These are phyloP conservation scores for Cariama cristata DNA, from an alignment of 2,113 vertebrate genomes.

Conservation along the genomic window DNA sequence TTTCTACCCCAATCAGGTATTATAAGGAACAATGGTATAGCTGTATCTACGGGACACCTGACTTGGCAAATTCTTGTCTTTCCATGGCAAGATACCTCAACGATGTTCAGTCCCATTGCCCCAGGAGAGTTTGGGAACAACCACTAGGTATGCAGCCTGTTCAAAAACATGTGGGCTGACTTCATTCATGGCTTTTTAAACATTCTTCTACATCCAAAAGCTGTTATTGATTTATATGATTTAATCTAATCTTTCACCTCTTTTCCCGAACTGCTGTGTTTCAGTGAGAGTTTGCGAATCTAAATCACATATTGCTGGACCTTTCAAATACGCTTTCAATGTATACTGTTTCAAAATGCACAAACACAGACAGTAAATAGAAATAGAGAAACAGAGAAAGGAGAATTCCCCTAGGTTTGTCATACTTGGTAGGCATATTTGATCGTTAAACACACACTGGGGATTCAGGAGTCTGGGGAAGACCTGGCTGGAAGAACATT, in stretches of 20 bases:
- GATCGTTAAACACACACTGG: background rate
- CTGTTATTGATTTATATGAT: background rate
- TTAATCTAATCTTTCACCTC: background rate
- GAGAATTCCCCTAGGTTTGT: background rate
- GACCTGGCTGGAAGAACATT: background rate
- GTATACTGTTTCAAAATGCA: background rate
- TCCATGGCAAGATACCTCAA: background rate
- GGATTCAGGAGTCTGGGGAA: background rate
- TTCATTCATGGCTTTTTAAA: background rate
- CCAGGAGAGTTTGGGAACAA: background rate
- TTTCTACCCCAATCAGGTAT: background rate
- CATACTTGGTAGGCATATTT: background rate
- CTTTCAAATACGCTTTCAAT: background rate
- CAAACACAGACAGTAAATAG: background rate
- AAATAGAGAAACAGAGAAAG: background rate
- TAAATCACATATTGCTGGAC: background rate
- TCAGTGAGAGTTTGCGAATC: background rate
- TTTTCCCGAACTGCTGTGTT: background rate
- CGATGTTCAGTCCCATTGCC: background rate
- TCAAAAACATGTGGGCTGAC: background rate
- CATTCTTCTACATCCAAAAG: background rate
- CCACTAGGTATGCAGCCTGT: no score
- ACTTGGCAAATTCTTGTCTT: background rate
- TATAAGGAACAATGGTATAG: background rate
- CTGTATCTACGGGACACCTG: background rate